Percentiles rank a stretch among this genome's conserved stretches.
Evolutionary conservation across 1,140 invertebrate genomes (phyloP).

Genomic region (Lordiphosa clarofinis): DNA sequence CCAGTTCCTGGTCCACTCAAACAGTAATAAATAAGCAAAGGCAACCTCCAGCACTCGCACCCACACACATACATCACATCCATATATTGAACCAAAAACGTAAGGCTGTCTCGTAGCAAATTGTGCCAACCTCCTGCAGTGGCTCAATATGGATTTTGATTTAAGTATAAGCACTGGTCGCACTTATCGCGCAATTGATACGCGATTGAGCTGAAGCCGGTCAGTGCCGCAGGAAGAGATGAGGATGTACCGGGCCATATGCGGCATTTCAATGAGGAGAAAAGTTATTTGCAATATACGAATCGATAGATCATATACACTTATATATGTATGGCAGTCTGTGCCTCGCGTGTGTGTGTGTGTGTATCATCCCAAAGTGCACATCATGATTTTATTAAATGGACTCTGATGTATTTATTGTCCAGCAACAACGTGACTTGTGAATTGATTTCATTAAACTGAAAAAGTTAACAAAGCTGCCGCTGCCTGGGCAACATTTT

Average conservation of each 20-base stretch:
- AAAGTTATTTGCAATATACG: slow-evolving; percentile 65
- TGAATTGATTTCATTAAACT: slow-evolving; percentile 80
- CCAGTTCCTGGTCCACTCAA: slow-evolving; percentile 15
- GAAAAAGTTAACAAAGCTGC: slow-evolving; percentile 75
- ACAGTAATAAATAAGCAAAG: slow-evolving; percentile 46
- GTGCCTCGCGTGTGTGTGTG: slow-evolving; percentile 18
- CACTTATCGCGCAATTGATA: slow-evolving; percentile 66
- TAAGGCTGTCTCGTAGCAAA: slow-evolving; percentile 22
- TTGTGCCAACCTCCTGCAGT: slow-evolving; percentile 21
- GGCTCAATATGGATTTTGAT: slow-evolving; percentile 57
- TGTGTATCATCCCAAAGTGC: slow-evolving; percentile 69
- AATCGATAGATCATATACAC: slow-evolving; percentile 51
- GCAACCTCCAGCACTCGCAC: slow-evolving; percentile 7
- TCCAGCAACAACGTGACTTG: slow-evolving; percentile 79
- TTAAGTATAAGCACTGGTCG: slow-evolving; percentile 56
- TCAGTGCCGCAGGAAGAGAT: background rate
- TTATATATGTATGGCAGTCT: slow-evolving; percentile 6
- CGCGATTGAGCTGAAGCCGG: slow-evolving; percentile 6
- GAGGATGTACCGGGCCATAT: slow-evolving; percentile 34
- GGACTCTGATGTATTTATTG: slow-evolving; percentile 80
- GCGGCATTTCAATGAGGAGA: slow-evolving; percentile 68
- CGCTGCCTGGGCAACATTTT: slow-evolving; percentile 49
- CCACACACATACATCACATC: slow-evolving; percentile 29
- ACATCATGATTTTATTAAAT: slow-evolving; percentile 80
- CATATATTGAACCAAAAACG: slow-evolving; percentile 48